Base-by-base conservation (phyloP, 2,113 vertebrate species). In the Sinocyclocheilus grahami region DNA sequence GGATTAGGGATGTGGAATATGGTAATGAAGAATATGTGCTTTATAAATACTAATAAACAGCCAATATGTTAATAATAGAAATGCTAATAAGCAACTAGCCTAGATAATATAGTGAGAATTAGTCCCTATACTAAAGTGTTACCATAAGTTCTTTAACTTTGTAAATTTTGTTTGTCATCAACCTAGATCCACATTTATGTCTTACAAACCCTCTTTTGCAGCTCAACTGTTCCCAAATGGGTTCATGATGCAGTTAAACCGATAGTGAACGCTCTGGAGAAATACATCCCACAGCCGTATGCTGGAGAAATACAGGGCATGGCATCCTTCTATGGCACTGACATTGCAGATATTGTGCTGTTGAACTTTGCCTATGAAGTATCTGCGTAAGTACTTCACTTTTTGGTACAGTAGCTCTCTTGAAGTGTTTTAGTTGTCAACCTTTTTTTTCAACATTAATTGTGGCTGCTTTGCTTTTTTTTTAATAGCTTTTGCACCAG, bases 311-410 rank as follows among this genome's bases (percentile, higher is more conserved):
- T 99, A 20, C 92, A 86, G 0, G 97, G 97, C 1, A 2, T 98
- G 53, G 94, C 95, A 78, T 33, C 88, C 1, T 87, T 90, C 0
- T 75, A 97, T n/a, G 94, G 93, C 65, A 4, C 94, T 27, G 92
- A 69, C 3, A 80, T 96, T 0, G 91, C 94, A 0, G 97, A 99
- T 0, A 89, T 95, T 27, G 22, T 99, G 24, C 86, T 98, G 1
- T 90, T 98, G 11, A 99, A 99, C 92, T 95, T 99, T 20, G 96
- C 94, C 89, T 99, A 99, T 22, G 98, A 99, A 93, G 90, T 94
- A 12, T 93, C 95, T 0, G 97, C 96, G 98, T 99, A 93, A 91
- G 97, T 96, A 51, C 7, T 42, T 1, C 13, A n/a, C 11, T 33
- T 27, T 48, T 76, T 72, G 10, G 30, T 10, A 13, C 12, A 51